Conservation (phyloP, 53 echinoderm and acorn worm genomes). For the Astropecten irregularis region DNA sequence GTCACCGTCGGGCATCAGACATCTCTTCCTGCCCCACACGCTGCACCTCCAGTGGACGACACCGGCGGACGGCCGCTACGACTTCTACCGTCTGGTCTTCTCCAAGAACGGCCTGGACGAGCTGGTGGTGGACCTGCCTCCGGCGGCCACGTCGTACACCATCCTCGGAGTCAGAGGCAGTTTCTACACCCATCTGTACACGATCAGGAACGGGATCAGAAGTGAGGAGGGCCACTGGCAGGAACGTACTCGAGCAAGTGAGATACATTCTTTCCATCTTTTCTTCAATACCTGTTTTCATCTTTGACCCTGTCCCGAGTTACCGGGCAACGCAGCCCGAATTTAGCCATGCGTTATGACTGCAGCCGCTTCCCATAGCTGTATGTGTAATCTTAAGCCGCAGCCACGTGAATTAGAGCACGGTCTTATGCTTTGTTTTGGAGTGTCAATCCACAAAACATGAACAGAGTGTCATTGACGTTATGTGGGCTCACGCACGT, state of each 20-base stretch:
- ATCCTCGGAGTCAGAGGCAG: neutral
- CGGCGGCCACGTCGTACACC: constrained; percentile 24
- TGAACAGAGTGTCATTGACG: too few species aligned
- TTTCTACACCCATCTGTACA: constrained; percentile 42
- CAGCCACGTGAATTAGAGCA: too few species aligned
- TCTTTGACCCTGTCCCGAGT: too few species aligned
- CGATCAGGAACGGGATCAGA: constrained; percentile 16
- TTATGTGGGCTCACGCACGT: too few species aligned
- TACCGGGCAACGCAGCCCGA: too few species aligned
- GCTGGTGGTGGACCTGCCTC: constrained; percentile 24
- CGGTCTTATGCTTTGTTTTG: too few species aligned
- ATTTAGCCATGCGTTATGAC: too few species aligned
- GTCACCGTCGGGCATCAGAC: neutral
- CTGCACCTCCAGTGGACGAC: constrained; percentile 21
- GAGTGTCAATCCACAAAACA: too few species aligned
- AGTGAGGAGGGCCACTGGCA: constrained; percentile 21
- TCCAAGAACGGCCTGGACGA: constrained; percentile 12
- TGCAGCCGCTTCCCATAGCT: too few species aligned
- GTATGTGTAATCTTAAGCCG: too few species aligned
- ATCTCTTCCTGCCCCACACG: constrained; percentile 11
- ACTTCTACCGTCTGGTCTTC: constrained; percentile 37
- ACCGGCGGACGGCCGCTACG: neutral
- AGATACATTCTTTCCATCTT: too few species aligned
- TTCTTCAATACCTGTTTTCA: too few species aligned
- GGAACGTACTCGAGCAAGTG: constrained; percentile 16